A percentile compares a stretch with the other conserved stretches of the same genome.
phyloP scores from a whole-genome alignment of 2,888 invertebrate genomes.

The Luffia ferchaultella region DNA sequence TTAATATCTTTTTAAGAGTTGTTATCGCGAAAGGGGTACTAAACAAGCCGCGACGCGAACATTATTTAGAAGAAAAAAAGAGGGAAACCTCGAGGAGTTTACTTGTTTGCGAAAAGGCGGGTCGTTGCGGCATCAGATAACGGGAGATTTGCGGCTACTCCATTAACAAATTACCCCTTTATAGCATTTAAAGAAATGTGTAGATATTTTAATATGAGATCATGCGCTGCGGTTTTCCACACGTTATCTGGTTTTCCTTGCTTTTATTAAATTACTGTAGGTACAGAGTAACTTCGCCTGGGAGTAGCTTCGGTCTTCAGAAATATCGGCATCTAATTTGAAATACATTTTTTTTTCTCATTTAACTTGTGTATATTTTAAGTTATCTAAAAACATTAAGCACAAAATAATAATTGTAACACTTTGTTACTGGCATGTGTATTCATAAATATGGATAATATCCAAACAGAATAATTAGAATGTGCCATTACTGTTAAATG shows the following conservation, averaged over 20 bases:
- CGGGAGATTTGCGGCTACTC: constrained; percentile 50
- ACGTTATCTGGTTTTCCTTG: not conserved
- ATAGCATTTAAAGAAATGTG: constrained; percentile 27
- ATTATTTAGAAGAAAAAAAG: constrained; percentile 50
- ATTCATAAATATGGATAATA: too few relatives aligned
- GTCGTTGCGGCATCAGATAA: constrained; percentile 51
- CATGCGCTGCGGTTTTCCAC: not conserved
- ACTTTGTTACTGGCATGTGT: too few relatives aligned
- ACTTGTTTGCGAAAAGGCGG: constrained; percentile 55
- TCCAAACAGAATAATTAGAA: too few relatives aligned
- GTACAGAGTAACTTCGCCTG: too few relatives aligned
- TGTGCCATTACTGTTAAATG: too few relatives aligned
- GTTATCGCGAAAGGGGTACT: constrained; percentile 53
- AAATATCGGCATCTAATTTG: too few relatives aligned
- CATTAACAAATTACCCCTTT: constrained; percentile 59
- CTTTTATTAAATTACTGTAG: too few relatives aligned
- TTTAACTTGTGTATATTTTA: too few relatives aligned
- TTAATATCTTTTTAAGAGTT: constrained; percentile 53
- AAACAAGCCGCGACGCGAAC: constrained; percentile 47
- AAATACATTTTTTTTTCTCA: too few relatives aligned
- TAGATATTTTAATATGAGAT: constrained; percentile 9
- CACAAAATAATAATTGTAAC: too few relatives aligned
- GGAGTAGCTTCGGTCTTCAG: too few relatives aligned
- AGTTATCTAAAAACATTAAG: too few relatives aligned
- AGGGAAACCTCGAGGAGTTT: constrained; percentile 35